phyloP scores from a whole-genome alignment of 1,140 invertebrate species.

The Pantala flavescens region DNA sequence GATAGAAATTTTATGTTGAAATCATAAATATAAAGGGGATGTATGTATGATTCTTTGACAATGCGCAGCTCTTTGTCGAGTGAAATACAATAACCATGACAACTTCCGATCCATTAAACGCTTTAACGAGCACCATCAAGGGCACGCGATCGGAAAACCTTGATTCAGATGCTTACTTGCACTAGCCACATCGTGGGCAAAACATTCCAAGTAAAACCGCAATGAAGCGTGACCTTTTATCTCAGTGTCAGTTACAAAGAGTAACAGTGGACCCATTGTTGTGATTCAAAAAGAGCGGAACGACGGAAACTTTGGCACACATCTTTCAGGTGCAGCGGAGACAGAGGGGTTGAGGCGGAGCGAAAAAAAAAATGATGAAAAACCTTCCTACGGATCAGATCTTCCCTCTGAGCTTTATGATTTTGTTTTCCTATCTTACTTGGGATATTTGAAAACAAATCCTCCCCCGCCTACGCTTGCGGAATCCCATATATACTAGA shows the following conservation, averaged over 20 bases:
- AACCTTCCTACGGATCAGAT: not conserved
- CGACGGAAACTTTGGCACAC: not conserved
- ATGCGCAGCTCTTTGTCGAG: no score
- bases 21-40: no score
- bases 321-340: not conserved
- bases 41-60: no score
- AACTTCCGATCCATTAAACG: no score
- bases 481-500: no score
- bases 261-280: not conserved
- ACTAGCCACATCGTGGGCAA: no score
- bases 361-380: not conserved
- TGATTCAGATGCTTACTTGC: no score
- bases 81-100: no score
- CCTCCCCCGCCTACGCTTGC: not conserved
- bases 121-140: no score
- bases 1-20: no score
- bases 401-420: not conserved
- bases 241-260: not conserved
- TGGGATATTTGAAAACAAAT: not conserved
- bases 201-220: no score
- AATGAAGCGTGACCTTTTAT: not conserved
- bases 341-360: not conserved
- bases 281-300: not conserved
- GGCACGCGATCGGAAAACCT: no score
- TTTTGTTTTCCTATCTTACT: constrained; percentile 4